Conservation (phyloP, 2,888 invertebrate genomes). For the Tridacna crocea region DNA sequence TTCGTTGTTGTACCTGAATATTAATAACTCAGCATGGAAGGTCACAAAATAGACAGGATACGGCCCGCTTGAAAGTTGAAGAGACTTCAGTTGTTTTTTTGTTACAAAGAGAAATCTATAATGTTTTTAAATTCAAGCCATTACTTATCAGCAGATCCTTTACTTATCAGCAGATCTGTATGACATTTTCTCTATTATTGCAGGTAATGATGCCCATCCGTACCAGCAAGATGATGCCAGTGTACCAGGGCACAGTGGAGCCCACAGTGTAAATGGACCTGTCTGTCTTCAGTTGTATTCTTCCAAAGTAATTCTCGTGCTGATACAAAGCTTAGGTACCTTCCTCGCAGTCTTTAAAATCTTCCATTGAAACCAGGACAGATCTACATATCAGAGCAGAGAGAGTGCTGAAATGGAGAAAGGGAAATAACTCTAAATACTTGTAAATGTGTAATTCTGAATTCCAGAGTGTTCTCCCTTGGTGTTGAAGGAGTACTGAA, state of each 20-base stretch:
- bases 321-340: conserved; percentile 37
- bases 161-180: no score
- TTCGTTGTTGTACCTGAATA: no score
- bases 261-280: conserved; percentile 24
- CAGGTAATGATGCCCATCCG: conserved; percentile 54
- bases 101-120: no score
- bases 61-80: no score
- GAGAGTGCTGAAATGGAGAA: not conserved
- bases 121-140: no score
- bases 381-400: conserved; percentile 20
- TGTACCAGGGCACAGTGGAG: conserved; percentile 26
- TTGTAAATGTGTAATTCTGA: conserved; percentile 1
- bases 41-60: no score
- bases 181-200: conserved; percentile 13
- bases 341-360: conserved; percentile 43
- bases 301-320: conserved; percentile 29
- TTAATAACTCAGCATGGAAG: no score
- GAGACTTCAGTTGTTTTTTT: no score
- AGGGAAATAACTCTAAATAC: not conserved
- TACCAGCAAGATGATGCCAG: conserved; percentile 46
- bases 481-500: not conserved
- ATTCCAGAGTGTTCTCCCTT: conserved; percentile 27
- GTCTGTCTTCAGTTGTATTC: conserved; percentile 19
- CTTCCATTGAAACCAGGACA: conserved; percentile 40
- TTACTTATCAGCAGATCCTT: no score